A percentile compares a stretch with the other conserved stretches of the same genome.
Evolutionary conservation across 2,888 invertebrate species (phyloP).

Genomic region (Heteromyza rotundicornis): DNA sequence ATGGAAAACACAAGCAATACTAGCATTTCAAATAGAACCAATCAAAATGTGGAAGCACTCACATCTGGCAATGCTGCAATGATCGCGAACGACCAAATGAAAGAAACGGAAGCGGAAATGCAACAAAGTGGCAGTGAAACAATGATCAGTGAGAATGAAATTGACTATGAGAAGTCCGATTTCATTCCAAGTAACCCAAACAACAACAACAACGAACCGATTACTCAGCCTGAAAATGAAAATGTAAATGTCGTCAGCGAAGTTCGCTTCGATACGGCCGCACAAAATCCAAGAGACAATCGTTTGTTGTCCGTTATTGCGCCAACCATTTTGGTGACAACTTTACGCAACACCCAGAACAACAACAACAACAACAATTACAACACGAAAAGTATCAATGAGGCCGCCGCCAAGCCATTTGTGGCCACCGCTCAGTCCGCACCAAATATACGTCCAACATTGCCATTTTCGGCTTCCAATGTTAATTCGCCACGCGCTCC

Average conservation of each 20-base stretch:
- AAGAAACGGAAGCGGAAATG: neutral
- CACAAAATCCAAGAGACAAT: neutral
- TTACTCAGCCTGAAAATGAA: neutral
- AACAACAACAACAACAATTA: conserved; percentile 19
- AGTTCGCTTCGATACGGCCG: conserved; percentile 31
- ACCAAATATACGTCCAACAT: conserved; percentile 30
- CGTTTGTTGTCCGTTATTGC: conserved; percentile 15
- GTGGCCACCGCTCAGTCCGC: conserved; percentile 17
- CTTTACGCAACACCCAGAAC: conserved; percentile 12
- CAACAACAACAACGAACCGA: conserved; percentile 9
- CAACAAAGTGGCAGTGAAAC: neutral
- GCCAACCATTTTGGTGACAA: conserved; percentile 36
- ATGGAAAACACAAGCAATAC: neutral
- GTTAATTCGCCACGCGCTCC: conserved; percentile 29
- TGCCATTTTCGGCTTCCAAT: conserved; percentile 19
- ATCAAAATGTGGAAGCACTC: neutral
- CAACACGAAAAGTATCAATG: conserved; percentile 24
- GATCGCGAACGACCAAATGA: too few relatives aligned
- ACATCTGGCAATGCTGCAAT: neutral
- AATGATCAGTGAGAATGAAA: neutral
- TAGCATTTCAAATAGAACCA: neutral
- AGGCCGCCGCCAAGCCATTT: conserved; percentile 8
- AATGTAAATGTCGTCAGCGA: conserved; percentile 33
- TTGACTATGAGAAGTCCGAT: neutral
- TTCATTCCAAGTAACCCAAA: neutral